Conservation (phyloP, 2,113 vertebrate genomes). For the Maccullochella peelii region DNA sequence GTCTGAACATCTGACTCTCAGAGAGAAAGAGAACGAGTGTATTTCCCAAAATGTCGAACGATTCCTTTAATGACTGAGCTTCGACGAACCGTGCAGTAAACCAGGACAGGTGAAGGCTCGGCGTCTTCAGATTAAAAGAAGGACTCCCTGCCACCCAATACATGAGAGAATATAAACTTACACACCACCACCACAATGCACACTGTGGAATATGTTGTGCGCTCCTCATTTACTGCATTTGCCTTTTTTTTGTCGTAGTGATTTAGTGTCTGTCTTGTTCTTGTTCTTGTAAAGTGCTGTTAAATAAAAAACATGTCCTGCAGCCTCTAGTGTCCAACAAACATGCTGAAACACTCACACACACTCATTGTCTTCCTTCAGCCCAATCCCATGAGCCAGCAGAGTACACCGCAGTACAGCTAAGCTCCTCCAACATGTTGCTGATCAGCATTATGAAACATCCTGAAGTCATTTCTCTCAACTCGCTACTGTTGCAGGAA, state of each 20-base stretch:
- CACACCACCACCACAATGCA: too few relatives aligned
- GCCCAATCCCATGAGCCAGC: constrained; percentile 19
- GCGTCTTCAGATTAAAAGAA: too few relatives aligned
- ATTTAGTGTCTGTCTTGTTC: background rate
- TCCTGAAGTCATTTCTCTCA: constrained; percentile 42
- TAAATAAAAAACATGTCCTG: background rate
- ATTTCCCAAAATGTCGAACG: too few relatives aligned
- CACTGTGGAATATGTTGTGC: too few relatives aligned
- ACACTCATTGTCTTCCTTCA: constrained; percentile 24
- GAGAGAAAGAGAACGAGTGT: too few relatives aligned
- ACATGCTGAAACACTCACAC: constrained; percentile 9
- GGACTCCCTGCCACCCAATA: too few relatives aligned
- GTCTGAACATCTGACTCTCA: too few relatives aligned
- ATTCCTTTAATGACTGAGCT: too few relatives aligned
- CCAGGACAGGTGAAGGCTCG: too few relatives aligned
- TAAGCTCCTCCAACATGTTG: constrained; percentile 25
- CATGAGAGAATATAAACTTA: too few relatives aligned
- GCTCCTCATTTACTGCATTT: background rate
- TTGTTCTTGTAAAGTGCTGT: background rate
- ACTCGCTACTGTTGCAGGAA: constrained; percentile 24
- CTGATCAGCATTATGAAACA: constrained; percentile 50
- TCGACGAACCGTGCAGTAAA: too few relatives aligned
- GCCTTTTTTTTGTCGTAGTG: background rate
- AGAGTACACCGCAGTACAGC: constrained; percentile 16
- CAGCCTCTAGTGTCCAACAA: constrained; percentile 5